Evolutionary conservation across 2,888 invertebrate genomes (phyloP), one percentile per base, ranked within the genome.

Genomic region (Cynaeus angustus): DNA sequence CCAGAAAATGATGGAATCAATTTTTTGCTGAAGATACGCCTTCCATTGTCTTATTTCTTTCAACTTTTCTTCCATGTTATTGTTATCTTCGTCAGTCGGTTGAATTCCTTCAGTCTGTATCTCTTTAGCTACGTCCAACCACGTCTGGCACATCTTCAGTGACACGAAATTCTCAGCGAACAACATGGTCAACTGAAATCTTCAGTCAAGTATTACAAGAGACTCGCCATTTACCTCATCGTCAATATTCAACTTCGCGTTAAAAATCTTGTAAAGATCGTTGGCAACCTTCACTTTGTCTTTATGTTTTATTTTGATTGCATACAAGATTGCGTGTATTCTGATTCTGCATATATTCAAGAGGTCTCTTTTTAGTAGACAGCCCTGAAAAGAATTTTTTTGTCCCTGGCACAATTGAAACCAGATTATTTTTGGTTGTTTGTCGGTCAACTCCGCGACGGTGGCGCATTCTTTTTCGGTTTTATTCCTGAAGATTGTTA

Each of bases 301-400:
- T n/a, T 71, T 59, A 62, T 85, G 82, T 30, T 80, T 74, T 9
- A 78, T 75, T 33, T 79, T 75, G 4, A 87, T 74, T 5, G 86
- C 77, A 72, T 85, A 83, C 8, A 84, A 67, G 52, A 88, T 80
- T 8, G 84, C 82, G 71, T 86, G 86, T 58, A 88, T 83, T 79
- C 87, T 88, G 0, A 86, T 85, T 72, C 87, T 78, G 26, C 82
- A 82, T 43, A 86, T 86, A 2, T 83, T 83, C 4, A 86, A 74
- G 72, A 86, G 79, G 48, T 86, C 86, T n/a, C 10, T n/a, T 33
- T 13, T 37, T n/a, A 37, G 12, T 3, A 61, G 9, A 13, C 52
- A 64, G 7, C 28, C 5, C 5, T 33, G 53, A n/a, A 61, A 55
- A 21, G 3, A 10, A 6, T n/a, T 52, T 21, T 10, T 33, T 12